Evolutionary conservation across 2,797 vertebrate species (phyloP), one percentile per base, ranked within the genome.

Genomic region (Bradypus variegatus): DNA sequence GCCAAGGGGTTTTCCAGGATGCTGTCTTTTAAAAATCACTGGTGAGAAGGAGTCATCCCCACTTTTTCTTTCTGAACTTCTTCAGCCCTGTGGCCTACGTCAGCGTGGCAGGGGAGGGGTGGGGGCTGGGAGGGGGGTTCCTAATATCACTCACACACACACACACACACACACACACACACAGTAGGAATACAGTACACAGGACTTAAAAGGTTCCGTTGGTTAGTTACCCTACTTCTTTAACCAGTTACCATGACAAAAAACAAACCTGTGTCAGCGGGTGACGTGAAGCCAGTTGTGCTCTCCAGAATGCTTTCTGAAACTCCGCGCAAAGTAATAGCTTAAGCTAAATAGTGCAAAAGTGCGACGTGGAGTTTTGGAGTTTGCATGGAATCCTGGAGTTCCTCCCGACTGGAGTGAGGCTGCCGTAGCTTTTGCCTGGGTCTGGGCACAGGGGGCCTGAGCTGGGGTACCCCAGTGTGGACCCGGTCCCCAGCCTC

Each of bases 131-230:
- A 45, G 23, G 14, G 15, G 29, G 11, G 14, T 27, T 33, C 45
- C n/a, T 38, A 16, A 9, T 6, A n/a, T 23, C 78, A 13, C 41
- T 9, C n/a, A 18, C 4, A 0, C 29, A 45, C 11, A 0, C 27
- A 41, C 14, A 0, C 23, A 41, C 18, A 5, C 41, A 16, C 3
- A 11, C 33, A 16, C 5, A 21, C n/a, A 19, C 3, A 0, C 31
- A 38, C 9, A 16, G 23, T 53, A 9, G n/a, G 8, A 70, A 16
- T 27, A 14, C 21, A 58, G 21, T 19, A 41, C 88, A 33, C 36
- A 45, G 70, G 58, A 8, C 25, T 48, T 41, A 16, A 31, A 29
- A 0, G 15, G 10, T 41, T 38, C 64, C 8, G 12, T 7, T 9
- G 55, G 10, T 25, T 31, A 3, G 29, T 31, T 45, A 64, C 65